Evolutionary conservation across 2,888 invertebrate genomes (phyloP).

Genomic region (Sisyra terminalis): DNA sequence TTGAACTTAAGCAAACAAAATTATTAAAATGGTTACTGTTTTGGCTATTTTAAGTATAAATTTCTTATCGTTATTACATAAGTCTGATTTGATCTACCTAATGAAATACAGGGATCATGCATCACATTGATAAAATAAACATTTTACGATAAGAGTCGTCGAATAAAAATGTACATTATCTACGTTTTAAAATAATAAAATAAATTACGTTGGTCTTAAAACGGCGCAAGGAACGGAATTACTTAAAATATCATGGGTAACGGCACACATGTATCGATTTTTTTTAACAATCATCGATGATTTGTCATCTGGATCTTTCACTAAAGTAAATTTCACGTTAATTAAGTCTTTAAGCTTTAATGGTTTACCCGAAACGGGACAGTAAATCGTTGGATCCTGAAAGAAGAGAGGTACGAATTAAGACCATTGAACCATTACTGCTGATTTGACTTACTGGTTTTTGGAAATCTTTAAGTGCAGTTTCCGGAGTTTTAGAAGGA

Average conservation of each 20-base stretch:
- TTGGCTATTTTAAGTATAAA: too few species aligned
- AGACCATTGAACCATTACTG: too few species aligned
- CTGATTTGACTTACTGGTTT: constrained; percentile 49
- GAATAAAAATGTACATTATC: neutral
- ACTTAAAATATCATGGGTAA: constrained; percentile 88
- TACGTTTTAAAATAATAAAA: neutral
- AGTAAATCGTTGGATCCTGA: constrained; percentile 54
- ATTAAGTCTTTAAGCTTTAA: constrained; percentile 86
- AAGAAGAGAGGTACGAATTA: too few species aligned
- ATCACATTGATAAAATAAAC: constrained; percentile 4
- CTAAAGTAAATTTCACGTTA: constrained; percentile 79
- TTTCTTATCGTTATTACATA: too few species aligned
- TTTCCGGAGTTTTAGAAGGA: constrained; percentile 81
- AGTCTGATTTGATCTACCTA: neutral
- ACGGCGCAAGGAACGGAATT: constrained; percentile 92
- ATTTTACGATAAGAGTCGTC: too few species aligned
- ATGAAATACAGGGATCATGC: neutral
- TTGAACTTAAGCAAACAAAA: too few species aligned
- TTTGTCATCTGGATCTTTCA: constrained; percentile 76
- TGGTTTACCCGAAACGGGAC: constrained; percentile 72
- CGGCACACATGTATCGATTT: constrained; percentile 92
- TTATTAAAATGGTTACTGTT: too few species aligned
- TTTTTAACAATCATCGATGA: constrained; percentile 76
- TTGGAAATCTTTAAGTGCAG: constrained; percentile 43
- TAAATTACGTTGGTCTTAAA: constrained; percentile 64